Evolutionary conservation across 2,888 invertebrate species (phyloP).

Genomic region (Bruchidius siliquastri): DNA sequence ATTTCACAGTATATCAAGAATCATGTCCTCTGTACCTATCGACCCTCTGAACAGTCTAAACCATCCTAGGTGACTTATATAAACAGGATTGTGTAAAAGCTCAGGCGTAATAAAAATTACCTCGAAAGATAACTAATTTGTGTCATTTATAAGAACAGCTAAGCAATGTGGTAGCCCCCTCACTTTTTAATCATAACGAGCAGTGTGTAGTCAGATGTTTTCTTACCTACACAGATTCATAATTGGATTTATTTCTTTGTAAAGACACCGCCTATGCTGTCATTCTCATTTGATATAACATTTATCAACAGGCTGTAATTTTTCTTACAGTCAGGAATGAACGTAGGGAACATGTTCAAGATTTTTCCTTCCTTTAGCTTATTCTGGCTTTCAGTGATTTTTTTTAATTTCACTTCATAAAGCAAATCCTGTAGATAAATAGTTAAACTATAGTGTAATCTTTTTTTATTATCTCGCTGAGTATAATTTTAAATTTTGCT

Average conservation of each 20-base stretch:
- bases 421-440: too few relatives aligned
- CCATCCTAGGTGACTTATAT: too few relatives aligned
- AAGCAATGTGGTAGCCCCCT: background rate
- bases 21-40: too few relatives aligned
- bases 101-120: background rate
- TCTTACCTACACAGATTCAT: background rate
- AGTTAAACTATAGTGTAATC: too few relatives aligned
- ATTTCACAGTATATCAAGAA: too few relatives aligned
- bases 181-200: background rate
- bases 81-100: too few relatives aligned
- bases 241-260: background rate
- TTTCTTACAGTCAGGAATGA: background rate
- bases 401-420: too few relatives aligned
- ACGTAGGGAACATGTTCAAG: background rate
- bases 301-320: background rate
- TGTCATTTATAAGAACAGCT: background rate
- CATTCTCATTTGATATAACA: background rate
- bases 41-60: too few relatives aligned
- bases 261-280: background rate
- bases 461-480: too few relatives aligned
- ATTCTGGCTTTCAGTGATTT: too few relatives aligned
- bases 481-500: too few relatives aligned
- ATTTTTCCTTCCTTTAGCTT: background rate
- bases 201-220: background rate
- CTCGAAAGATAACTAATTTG: background rate